Evolutionary conservation across 2,113 vertebrate genomes (phyloP).

Genomic region (Microtus pennsylvanicus): DNA sequence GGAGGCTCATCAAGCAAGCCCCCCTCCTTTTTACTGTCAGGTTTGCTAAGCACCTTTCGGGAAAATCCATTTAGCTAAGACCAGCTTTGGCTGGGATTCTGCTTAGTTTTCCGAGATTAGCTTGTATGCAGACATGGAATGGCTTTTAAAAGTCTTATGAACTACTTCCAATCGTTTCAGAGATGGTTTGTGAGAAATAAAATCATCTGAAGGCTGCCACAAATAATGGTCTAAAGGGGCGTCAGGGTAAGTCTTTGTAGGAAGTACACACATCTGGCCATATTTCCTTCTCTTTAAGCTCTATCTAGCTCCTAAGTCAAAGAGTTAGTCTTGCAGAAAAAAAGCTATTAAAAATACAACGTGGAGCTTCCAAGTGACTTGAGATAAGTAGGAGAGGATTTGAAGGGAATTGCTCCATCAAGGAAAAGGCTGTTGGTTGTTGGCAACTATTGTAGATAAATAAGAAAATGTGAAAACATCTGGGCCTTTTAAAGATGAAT

Average conservation of each 20-base stretch:
- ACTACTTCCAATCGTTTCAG: conserved; percentile 13
- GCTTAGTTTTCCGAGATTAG: conserved; percentile 40
- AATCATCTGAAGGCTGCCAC: conserved; percentile 8
- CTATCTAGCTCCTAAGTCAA: background rate
- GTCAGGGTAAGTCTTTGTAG: conserved; percentile 43
- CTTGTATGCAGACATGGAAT: background rate
- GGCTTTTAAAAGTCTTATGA: conserved; percentile 37
- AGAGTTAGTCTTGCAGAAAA: background rate
- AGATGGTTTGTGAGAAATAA: conserved; percentile 9
- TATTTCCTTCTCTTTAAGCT: background rate
- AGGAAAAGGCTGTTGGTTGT: conserved; percentile 13
- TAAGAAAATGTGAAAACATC: conserved; percentile 23
- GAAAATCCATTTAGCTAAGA: conserved; percentile 48
- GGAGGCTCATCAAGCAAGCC: background rate
- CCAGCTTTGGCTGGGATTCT: conserved; percentile 5
- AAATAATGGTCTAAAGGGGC: background rate
- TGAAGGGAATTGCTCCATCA: conserved; percentile 22
- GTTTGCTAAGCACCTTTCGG: conserved; percentile 18
- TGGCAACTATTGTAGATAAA: conserved; percentile 12
- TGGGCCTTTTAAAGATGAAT: conserved; percentile 27
- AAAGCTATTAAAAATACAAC: background rate
- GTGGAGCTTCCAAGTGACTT: background rate
- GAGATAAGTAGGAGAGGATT: background rate
- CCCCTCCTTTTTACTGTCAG: background rate
- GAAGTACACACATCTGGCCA: background rate